Base-by-base conservation (phyloP, 30 jellyfish, hydroid and myxozoan genomes). In the Nemopilema nomurai region DNA sequence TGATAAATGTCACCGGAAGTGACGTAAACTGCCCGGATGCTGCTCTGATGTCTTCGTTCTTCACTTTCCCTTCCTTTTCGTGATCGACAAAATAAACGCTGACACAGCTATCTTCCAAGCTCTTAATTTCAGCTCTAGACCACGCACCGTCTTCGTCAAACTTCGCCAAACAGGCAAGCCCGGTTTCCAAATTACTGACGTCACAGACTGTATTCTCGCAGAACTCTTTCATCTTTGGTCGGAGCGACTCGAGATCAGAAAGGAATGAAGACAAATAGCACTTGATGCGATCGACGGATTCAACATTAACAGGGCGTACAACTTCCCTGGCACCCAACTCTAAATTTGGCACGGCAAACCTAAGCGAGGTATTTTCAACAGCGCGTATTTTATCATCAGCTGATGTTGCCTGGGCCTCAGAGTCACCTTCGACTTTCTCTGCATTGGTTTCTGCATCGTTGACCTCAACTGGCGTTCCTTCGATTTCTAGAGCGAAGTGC, bases 1-100 rank as follows among this genome's bases (percentile, higher is more conserved):
- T 18, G 51, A 84, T 33, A n/a, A 80, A 51, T 9, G 67, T 67
- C 0, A 64, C 87, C 29, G 92, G 92, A 33, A 86, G 72, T 16
- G 87, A 28, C 17, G 91, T 69, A 32, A 86, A 86, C 63, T 78
- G 87, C 22, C 31, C 16, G 51, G 83, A 16, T 8, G 82, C 9
- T 1, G 83, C 71, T 21, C 91, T 81, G 57, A 81, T 72, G 74
- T 80, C 72, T 21, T 69, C 30, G 19, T 64, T 69, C 17, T 6
- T 67, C 16, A 87, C 85, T 0, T 27, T n/a, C 20, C 82, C 97
- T 18, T 52, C 33, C 57, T 87, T 83, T 0, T 97, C 98, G 33
- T 32, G 81, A 77, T 92, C 98, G 50, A 88, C 86, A 84, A 81
- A 92, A 18, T 27, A 74, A 28, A 92, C 98, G 18, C 66, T 53